Evolutionary conservation across 2,888 invertebrate species (phyloP).

Genomic region (Pyrochroa serraticornis): DNA sequence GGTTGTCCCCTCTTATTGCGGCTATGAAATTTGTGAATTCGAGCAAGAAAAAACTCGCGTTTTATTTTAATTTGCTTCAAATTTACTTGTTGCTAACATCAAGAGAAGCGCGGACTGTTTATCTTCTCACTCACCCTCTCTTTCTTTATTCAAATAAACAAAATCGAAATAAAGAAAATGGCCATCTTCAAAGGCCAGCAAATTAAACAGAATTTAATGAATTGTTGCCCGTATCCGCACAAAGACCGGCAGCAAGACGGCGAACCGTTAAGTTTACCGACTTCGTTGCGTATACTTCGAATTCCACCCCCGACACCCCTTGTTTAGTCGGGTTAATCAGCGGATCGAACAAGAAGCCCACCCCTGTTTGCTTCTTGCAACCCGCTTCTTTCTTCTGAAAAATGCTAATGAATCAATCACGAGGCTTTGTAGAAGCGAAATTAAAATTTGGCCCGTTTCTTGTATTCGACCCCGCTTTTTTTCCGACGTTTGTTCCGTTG

Average conservation of each 20-base stretch:
- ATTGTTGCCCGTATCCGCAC: background rate
- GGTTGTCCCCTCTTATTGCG: no score
- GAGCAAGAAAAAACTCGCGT: no score
- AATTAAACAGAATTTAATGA: conserved; percentile 8
- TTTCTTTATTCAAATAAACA: background rate
- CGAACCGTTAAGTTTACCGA: background rate
- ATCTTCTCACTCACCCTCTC: background rate
- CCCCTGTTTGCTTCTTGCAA: no score
- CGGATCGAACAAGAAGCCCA: conserved; percentile 1
- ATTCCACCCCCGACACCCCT: background rate
- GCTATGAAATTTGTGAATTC: no score
- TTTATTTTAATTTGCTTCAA: no score
- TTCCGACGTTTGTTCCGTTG: conserved; percentile 4
- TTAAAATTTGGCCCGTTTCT: conserved; percentile 20
- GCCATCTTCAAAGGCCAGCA: background rate
- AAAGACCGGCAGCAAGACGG: background rate
- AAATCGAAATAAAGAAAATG: conserved; percentile 4
- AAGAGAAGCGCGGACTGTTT: background rate
- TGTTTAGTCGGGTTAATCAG: conserved; percentile 16
- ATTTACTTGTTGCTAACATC: no score
- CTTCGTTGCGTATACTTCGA: conserved; percentile 1
- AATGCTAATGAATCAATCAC: conserved; percentile 28
- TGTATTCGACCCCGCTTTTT: conserved; percentile 15
- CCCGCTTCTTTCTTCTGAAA: conserved; percentile 3
- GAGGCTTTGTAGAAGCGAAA: conserved; percentile 18